phyloP scores from a whole-genome alignment of 2,797 vertebrate species.

The Scleropages formosus region DNA sequence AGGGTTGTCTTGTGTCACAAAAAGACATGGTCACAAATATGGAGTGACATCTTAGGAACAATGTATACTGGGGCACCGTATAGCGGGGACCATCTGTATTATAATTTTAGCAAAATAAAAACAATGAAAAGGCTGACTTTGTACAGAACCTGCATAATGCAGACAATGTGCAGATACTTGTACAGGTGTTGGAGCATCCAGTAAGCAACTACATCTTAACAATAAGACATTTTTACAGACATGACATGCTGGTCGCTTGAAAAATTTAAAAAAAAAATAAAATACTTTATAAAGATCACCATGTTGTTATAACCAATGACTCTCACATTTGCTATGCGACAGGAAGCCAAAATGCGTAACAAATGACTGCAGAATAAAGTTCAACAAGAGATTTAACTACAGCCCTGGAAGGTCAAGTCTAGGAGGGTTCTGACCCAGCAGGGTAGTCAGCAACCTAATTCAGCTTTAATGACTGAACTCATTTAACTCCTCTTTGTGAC shows the following conservation, averaged over 20 bases:
- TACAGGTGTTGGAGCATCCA: slow-evolving; percentile 20
- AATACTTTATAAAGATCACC: background rate
- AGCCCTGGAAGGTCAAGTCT: too few species aligned
- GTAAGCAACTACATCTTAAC: slow-evolving; percentile 15
- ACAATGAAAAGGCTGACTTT: slow-evolving; percentile 1
- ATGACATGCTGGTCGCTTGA: background rate
- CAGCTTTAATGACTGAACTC: too few species aligned
- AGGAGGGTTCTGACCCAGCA: too few species aligned
- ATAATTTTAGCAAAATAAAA: background rate
- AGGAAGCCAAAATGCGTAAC: background rate
- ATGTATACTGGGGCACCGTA: too few species aligned
- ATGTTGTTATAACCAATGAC: background rate
- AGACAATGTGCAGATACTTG: background rate
- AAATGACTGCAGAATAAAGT: background rate
- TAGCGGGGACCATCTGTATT: too few species aligned
- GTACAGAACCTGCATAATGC: background rate
- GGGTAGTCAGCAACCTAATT: too few species aligned
- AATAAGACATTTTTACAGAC: background rate
- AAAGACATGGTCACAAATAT: background rate
- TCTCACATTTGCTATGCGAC: background rate
- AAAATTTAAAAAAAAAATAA: background rate
- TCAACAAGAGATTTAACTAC: background rate
- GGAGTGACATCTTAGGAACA: background rate
- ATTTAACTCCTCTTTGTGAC: too few species aligned
- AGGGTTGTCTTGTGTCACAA: background rate